Evolutionary conservation across 2,113 vertebrate species (phyloP), one percentile per base, ranked within the genome.

Genomic region (Oryzias woworae): DNA sequence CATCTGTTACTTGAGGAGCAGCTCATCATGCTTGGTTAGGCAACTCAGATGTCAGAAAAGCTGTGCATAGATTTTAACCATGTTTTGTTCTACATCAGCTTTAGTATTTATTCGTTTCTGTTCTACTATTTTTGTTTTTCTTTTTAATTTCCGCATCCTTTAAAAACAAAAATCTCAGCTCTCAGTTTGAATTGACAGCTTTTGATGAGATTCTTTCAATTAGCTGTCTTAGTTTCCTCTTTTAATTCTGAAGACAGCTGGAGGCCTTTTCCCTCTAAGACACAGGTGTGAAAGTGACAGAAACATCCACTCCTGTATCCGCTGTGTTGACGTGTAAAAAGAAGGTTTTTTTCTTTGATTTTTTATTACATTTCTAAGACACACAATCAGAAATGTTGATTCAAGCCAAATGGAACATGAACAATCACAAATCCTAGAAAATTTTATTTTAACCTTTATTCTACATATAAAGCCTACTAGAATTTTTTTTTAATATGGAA

Each of bases 1-100:
- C 72, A 75, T 76, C 77, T 80, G 75, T 48, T 53, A 1, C 22
- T 31, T 58, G 41, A 55, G 47, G 66, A 45, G 69, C 58, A 62
- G 54, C 57, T 62, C 63, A 69, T 49, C 5, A 65, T 3, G 15
- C 55, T 26, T 65, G 69, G 46, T 59, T 72, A 58, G 53, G 50
- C 71, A 36, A 17, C 62, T 56, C 24, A 66, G 42, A 67, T 67
- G 26, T 50, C 41, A 60, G 46, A 72, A 64, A 71, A 0, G 45
- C 51, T 64, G 43, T 22, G 44, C 52, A 23, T 20, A 48, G 47
- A 68, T 48, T 60, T 50, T 54, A 42, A 66, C 62, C 14, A 50
- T 20, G 48, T 58, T 42, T 43, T 8, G 26, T 41, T 45, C 47
- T 43, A 43, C 18, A 45, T 13, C 31, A 23, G 57, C 55, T 59